Conservation (phyloP, 2,888 invertebrate genomes). For the Anarsia innoxiella region DNA sequence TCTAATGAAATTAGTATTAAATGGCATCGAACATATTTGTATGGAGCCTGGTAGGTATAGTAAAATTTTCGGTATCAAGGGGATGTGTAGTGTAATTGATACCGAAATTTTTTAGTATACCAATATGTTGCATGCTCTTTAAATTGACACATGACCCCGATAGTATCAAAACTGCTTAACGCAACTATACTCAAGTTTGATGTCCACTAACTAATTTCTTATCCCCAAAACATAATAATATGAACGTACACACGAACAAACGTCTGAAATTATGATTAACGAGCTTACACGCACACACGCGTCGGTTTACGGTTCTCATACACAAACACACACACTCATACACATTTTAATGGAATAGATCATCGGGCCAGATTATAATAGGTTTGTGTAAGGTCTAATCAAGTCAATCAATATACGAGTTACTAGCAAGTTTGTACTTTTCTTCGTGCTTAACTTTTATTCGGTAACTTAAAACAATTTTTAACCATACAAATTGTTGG, state of each 20-base stretch:
- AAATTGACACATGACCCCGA: too few relatives aligned
- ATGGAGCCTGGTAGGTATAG: too few relatives aligned
- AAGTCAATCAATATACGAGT: constrained; percentile 51
- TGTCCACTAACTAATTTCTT: constrained; percentile 77
- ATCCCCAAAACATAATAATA: constrained; percentile 76
- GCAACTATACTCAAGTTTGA: constrained; percentile 55
- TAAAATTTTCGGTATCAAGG: too few relatives aligned
- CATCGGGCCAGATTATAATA: constrained; percentile 52
- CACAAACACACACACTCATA: constrained; percentile 35
- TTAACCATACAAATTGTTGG: too few relatives aligned
- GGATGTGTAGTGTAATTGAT: too few relatives aligned
- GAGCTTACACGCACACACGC: constrained; percentile 59
- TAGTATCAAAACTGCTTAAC: constrained; percentile 31
- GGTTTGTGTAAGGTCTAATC: constrained; percentile 35
- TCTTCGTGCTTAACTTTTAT: too few relatives aligned
- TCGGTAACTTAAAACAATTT: too few relatives aligned
- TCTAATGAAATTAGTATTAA: too few relatives aligned
- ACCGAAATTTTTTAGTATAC: too few relatives aligned
- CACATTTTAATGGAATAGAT: constrained; percentile 56
- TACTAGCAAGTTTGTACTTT: too few relatives aligned
- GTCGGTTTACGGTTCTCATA: constrained; percentile 11
- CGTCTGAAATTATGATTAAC: constrained; percentile 76
- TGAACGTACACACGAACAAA: constrained; percentile 72
- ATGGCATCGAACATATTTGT: too few relatives aligned
- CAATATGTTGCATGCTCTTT: too few relatives aligned